Conservation (phyloP, 2,797 vertebrate genomes). For the Threskiornis aethiopicus region DNA sequence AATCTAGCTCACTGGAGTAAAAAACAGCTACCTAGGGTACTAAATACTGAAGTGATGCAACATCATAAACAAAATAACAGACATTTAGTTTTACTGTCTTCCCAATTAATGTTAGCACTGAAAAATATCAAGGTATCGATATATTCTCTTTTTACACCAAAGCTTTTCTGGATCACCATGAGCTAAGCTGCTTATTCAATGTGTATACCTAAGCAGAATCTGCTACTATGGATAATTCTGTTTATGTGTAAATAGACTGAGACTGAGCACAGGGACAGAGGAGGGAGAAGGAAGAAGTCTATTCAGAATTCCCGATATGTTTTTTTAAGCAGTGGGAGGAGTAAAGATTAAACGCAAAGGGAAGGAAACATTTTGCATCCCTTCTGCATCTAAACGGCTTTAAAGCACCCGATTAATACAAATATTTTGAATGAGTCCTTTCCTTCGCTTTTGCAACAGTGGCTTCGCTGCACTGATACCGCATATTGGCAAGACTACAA, state of each 20-base stretch:
- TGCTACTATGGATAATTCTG: neutral
- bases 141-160: neutral
- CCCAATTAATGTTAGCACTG: conserved; percentile 14
- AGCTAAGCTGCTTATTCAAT: neutral
- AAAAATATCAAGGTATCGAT: conserved; percentile 10
- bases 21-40: conserved; percentile 60
- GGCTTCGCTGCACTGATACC: neutral
- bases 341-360: neutral
- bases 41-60: conserved; percentile 51
- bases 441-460: neutral
- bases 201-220: neutral
- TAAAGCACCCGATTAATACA: neutral
- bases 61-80: conserved; percentile 44
- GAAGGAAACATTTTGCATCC: neutral
- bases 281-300: neutral
- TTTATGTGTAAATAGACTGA: neutral
- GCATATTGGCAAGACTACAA: conserved; percentile 5
- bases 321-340: neutral
- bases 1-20: conserved; percentile 74
- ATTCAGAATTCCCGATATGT: neutral
- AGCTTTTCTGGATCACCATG: neutral
- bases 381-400: neutral
- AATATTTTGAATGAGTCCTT: neutral
- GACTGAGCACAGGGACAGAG: neutral
- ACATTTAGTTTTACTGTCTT: conserved; percentile 14